phyloP scores from a whole-genome alignment of 1,140 invertebrate species.

The Lepidurus arcticus region DNA sequence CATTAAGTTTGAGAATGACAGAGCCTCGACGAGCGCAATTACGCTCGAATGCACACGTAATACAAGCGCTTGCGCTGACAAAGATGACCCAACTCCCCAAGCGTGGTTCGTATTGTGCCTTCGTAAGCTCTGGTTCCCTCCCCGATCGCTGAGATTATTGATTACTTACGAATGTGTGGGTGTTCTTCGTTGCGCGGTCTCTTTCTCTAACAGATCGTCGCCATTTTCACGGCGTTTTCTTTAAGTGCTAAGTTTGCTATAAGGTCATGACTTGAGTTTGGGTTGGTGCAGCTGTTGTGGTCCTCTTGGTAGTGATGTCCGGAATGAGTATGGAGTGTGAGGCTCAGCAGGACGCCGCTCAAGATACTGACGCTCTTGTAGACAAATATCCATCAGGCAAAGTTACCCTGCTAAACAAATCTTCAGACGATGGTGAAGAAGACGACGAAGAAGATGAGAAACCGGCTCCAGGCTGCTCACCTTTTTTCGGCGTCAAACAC shows the following conservation, averaged over 20 bases:
- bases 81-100: too few relatives aligned
- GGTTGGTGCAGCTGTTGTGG: background rate
- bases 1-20: too few relatives aligned
- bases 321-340: background rate
- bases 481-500: conserved; percentile 30
- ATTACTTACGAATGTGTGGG: conserved; percentile 6
- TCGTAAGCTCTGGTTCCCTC: background rate
- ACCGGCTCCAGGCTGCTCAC: conserved; percentile 2
- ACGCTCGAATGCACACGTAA: too few relatives aligned
- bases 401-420: background rate
- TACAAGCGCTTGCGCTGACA: too few relatives aligned
- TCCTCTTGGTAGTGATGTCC: conserved; percentile 3
- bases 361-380: background rate
- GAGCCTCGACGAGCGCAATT: too few relatives aligned
- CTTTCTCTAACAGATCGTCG: conserved; percentile 12
- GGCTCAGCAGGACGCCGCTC: background rate
- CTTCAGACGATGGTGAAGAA: background rate
- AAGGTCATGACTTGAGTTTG: conserved; percentile 15
- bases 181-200: conserved; percentile 9
- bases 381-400: background rate
- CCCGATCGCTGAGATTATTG: conserved; percentile 9
- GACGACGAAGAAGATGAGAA: background rate
- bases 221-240: background rate
- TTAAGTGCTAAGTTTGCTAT: background rate
- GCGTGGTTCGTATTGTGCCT: too few relatives aligned